Base-by-base conservation (phyloP, 2,888 invertebrate species). In the Fragum whitleyi region DNA sequence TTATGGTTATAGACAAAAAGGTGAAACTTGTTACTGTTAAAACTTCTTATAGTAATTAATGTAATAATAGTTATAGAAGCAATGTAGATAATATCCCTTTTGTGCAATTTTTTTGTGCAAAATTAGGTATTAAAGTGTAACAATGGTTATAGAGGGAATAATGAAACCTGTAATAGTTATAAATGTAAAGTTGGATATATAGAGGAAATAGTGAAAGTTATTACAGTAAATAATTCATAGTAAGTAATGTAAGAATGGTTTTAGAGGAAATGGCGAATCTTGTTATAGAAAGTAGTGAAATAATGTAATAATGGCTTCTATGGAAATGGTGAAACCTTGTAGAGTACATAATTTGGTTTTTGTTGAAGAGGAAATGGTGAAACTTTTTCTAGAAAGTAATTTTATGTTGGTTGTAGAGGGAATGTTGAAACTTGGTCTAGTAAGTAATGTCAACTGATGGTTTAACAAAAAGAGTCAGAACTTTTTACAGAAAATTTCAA, bases 81-180 rank as follows among this genome's bases (percentile, higher is more conserved):
- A n/a, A n/a, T n/a, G n/a, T n/a, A n/a, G n/a, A n/a, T n/a, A n/a
- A n/a, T n/a, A n/a, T n/a, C n/a, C n/a, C n/a, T n/a, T n/a, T n/a
- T n/a, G n/a, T n/a, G n/a, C n/a, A n/a, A n/a, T n/a, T n/a, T n/a
- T n/a, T n/a, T n/a, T n/a, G n/a, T n/a, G n/a, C n/a, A n/a, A n/a
- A n/a, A n/a, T n/a, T n/a, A n/a, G n/a, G n/a, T n/a, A n/a, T 90
- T 89, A 68, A 73, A 42, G 1, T 90, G 90, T 76, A 80, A 77
- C 19, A 77, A 75, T 32, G 87, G 86, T 6, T 87, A 73, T 61
- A 61, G 29, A 11, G 88, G 87, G 6, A 65, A 88, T 21, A 87
- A 87, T 6, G 57, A 72, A n/a, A 29, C 42, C 0, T 89, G 89
- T 69, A 47, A 42, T 55, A 55, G 88, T 89, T 81, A 77, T 86